phyloP scores from a whole-genome alignment of 2,888 invertebrate genomes.

The Mesorhabditis belari region DNA sequence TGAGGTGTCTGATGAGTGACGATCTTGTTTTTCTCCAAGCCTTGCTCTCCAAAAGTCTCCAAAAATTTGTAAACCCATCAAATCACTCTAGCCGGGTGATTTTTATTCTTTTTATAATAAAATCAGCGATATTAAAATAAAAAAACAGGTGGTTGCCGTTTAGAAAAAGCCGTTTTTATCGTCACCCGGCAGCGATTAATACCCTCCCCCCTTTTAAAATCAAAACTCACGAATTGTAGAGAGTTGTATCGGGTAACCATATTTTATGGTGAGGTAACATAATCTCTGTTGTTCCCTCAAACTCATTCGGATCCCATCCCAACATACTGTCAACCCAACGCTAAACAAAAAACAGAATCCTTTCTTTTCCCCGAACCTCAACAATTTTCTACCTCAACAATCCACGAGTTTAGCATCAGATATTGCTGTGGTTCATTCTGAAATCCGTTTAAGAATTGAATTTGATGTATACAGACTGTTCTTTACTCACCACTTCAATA shows the following conservation, averaged over 20 bases:
- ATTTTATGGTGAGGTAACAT: slow-evolving; percentile 16
- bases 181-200: too few relatives aligned
- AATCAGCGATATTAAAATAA: too few relatives aligned
- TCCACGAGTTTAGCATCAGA: slow-evolving; percentile 25
- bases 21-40: too few relatives aligned
- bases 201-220: too few relatives aligned
- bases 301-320: slow-evolving; percentile 21
- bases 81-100: too few relatives aligned
- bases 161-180: too few relatives aligned
- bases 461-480: too few relatives aligned
- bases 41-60: too few relatives aligned
- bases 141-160: too few relatives aligned
- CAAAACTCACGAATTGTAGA: slow-evolving; percentile 21
- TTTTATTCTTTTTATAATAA: too few relatives aligned
- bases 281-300: slow-evolving; percentile 17
- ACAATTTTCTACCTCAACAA: slow-evolving; percentile 11
- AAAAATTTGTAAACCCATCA: too few relatives aligned
- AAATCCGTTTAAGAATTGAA: neutral
- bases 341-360: slow-evolving; percentile 7
- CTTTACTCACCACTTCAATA: slow-evolving; percentile 16
- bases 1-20: too few relatives aligned
- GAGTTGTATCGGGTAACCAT: slow-evolving; percentile 24
- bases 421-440: slow-evolving; percentile 26
- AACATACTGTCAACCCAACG: slow-evolving; percentile 25
- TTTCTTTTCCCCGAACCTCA: neutral